Evolutionary conservation across 1,140 invertebrate genomes (phyloP).

Genomic region (Aplysia californica): DNA sequence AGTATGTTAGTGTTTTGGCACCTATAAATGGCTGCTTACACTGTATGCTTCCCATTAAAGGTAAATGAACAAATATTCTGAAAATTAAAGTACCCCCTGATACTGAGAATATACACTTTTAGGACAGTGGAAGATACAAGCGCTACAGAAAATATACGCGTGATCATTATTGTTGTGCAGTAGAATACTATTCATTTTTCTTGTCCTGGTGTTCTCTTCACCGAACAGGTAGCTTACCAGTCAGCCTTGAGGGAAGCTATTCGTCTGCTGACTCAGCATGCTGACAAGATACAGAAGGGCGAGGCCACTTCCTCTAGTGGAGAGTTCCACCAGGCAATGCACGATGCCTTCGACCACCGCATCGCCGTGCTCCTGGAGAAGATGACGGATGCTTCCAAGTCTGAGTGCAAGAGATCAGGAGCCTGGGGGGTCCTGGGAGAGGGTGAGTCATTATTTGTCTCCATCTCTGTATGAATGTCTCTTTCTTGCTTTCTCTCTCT

Average conservation of each 20-base stretch:
- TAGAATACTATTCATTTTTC: too few species aligned
- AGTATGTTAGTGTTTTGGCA: too few species aligned
- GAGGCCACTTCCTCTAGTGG: too few species aligned
- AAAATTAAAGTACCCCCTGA: too few species aligned
- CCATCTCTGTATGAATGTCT: not conserved
- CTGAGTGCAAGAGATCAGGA: conserved; percentile 54
- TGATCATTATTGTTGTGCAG: too few species aligned
- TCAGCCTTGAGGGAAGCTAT: conserved; percentile 49
- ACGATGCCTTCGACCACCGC: conserved; percentile 43
- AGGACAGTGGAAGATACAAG: too few species aligned
- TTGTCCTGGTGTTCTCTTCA: too few species aligned
- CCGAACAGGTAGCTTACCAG: conserved; percentile 59
- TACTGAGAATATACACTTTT: too few species aligned
- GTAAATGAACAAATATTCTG: too few species aligned
- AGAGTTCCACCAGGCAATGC: conserved; percentile 42
- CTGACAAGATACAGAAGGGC: conserved; percentile 49
- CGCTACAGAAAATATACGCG: too few species aligned
- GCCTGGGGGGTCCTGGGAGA: conserved; percentile 60
- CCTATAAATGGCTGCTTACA: too few species aligned
- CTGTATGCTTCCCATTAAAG: too few species aligned
- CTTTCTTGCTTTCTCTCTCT: not conserved
- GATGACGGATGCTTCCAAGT: conserved; percentile 48
- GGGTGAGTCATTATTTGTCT: conserved; percentile 35
- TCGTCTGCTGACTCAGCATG: conserved; percentile 53
- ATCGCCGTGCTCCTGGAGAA: conserved; percentile 49